Conservation (phyloP, 2,113 vertebrate species). For the Paralichthys olivaceus region DNA sequence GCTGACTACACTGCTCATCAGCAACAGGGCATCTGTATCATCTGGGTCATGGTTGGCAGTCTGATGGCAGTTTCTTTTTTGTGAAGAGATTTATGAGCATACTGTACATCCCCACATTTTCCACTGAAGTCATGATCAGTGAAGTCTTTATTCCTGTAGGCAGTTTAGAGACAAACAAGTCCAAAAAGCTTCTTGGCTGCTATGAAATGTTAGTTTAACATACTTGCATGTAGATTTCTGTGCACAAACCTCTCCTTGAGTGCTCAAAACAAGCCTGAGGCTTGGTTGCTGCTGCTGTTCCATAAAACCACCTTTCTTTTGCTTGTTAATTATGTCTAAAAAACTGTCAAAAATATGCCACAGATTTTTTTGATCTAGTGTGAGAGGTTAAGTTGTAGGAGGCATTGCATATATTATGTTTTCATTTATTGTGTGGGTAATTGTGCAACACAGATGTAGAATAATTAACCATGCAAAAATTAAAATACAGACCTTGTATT, state of each 20-base stretch:
- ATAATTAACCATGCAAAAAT: background rate
- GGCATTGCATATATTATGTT: conserved; percentile 4
- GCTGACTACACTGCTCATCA: background rate
- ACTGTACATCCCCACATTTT: background rate
- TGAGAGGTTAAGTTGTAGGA: conserved; percentile 2
- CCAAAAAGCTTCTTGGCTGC: background rate
- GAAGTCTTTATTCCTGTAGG: conserved; percentile 5
- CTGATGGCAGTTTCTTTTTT: background rate
- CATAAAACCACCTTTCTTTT: conserved; percentile 2
- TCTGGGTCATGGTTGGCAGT: background rate
- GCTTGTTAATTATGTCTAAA: conserved; percentile 27
- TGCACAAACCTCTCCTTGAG: background rate
- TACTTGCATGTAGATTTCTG: conserved; percentile 5
- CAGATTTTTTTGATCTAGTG: background rate
- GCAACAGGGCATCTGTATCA: background rate
- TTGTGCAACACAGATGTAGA: background rate
- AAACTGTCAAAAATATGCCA: conserved; percentile 2
- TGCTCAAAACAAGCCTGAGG: conserved; percentile 32
- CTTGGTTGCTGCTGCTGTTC: conserved; percentile 12
- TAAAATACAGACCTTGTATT: background rate
- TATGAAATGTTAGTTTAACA: conserved; percentile 19
- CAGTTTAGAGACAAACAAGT: conserved; percentile 2
- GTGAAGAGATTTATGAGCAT: background rate
- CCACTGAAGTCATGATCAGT: background rate
- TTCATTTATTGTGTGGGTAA: background rate